Base-by-base conservation (phyloP, 1,140 invertebrate genomes). In the Drosophila nigromelanica region DNA sequence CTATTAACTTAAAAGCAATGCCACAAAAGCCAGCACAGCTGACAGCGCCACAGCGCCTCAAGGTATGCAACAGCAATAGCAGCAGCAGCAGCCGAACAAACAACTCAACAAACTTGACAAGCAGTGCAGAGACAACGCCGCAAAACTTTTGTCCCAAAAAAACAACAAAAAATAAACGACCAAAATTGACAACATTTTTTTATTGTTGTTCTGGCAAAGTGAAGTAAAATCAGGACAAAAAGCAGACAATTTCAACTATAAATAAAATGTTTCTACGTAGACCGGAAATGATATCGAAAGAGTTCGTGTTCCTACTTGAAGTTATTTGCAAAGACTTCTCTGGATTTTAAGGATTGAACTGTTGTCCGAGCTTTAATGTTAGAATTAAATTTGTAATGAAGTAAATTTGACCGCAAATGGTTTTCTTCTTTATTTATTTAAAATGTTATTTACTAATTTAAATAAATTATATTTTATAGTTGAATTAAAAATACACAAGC, bases 1-100 rank as follows among this genome's bases (percentile, higher is more conserved):
- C 75, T 78, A 78, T 78, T 74, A 86, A 87, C 82, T 77, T 85
- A 76, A 86, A 87, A 89, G 82, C 82, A 63, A 69, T 62, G 72
- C 72, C 67, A 74, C 59, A 81, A 76, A 86, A 81, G 81, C 82
- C 82, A 86, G 42, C 62, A 40, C 63, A 73, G 63, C 54, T 73
- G 63, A 74, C 76, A 72, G 64, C 66, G 47, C 58, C 58, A 73
- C 73, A 78, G 67, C 69, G 76, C 83, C 83, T 76, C 56, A 77
- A 87, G 83, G 83, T 83, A 80, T 83, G 83, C 79, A 82, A 80
- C 79, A 77, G 81, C 75, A 70, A 58, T 71, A 64, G 27, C 40
- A 42, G 24, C 6, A 62, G 45, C 24, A 56, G 35, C 51, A 37
- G 48, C 52, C 50, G 33, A 54, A 67, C 62, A 66, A 69, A 73